Evolutionary conservation across 1,140 invertebrate species (phyloP).

Genomic region (Berghia stephanieae): DNA sequence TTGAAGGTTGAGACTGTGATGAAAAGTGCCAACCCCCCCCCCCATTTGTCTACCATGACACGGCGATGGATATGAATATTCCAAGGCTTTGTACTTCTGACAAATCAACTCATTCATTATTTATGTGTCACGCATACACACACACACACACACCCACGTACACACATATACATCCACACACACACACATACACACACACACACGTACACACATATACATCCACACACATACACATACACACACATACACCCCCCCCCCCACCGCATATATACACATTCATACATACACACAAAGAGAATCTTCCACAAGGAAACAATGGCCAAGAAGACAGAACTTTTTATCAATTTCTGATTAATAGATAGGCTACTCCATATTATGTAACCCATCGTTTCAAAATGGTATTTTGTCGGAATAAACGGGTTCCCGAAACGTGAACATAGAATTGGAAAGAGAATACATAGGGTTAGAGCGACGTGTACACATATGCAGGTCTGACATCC

Average conservation of each 20-base stretch:
- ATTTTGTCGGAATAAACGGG: too few species aligned
- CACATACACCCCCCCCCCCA: neutral
- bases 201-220: neutral
- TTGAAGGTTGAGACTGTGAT: neutral
- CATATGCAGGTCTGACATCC: too few species aligned
- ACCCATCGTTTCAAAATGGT: too few species aligned
- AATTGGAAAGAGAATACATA: too few species aligned
- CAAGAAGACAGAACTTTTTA: neutral
- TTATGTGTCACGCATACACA: neutral
- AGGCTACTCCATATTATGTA: too few species aligned
- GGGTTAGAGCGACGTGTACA: too few species aligned
- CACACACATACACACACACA: neutral
- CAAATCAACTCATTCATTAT: neutral
- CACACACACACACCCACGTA: constrained; percentile 3
- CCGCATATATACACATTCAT: constrained; percentile 3
- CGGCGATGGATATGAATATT: too few species aligned
- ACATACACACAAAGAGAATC: neutral
- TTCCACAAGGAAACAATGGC: neutral
- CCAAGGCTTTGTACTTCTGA: neutral
- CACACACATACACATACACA: neutral
- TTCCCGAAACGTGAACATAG: too few species aligned
- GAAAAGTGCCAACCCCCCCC: too few species aligned
- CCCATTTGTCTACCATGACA: too few species aligned
- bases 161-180: constrained; percentile 11
- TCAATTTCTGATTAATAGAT: neutral